phyloP scores from a whole-genome alignment of 2,113 vertebrate species.

The Okapia johnstoni region DNA sequence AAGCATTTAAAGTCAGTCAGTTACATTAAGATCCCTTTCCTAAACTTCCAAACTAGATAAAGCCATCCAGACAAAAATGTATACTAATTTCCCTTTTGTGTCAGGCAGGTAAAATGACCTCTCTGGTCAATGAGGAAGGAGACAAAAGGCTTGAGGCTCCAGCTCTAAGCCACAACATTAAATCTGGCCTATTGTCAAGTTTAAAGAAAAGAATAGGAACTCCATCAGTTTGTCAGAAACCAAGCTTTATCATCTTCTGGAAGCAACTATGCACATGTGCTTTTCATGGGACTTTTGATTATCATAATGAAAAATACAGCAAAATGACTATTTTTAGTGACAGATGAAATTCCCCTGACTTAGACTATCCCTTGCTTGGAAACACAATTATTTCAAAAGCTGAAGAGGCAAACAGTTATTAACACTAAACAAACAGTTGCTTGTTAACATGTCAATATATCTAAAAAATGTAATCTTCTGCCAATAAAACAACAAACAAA shows the following conservation, averaged over 20 bases:
- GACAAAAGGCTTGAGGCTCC: constrained; percentile 43
- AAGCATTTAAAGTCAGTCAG: background rate
- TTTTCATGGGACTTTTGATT: constrained; percentile 41
- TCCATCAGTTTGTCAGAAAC: constrained; percentile 5
- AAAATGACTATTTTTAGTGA: background rate
- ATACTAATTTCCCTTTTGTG: constrained; percentile 53
- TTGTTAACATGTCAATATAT: background rate
- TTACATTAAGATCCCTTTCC: background rate
- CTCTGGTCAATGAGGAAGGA: constrained; percentile 60
- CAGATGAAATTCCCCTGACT: background rate
- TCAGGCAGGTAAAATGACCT: constrained; percentile 43
- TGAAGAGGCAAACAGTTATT: background rate
- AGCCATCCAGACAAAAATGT: constrained; percentile 41
- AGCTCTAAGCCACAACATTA: constrained; percentile 30
- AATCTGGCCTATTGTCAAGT: background rate
- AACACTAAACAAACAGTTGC: background rate
- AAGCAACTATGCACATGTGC: background rate
- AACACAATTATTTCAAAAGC: background rate
- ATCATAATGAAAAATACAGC: constrained; percentile 19
- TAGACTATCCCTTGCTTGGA: background rate
- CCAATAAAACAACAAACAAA: background rate
- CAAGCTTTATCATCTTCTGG: constrained; percentile 56
- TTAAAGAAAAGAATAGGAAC: constrained; percentile 52
- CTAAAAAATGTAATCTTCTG: background rate
- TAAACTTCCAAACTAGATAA: background rate